Base-by-base conservation (phyloP, 2,888 invertebrate genomes). In the Phengaris alcon region DNA sequence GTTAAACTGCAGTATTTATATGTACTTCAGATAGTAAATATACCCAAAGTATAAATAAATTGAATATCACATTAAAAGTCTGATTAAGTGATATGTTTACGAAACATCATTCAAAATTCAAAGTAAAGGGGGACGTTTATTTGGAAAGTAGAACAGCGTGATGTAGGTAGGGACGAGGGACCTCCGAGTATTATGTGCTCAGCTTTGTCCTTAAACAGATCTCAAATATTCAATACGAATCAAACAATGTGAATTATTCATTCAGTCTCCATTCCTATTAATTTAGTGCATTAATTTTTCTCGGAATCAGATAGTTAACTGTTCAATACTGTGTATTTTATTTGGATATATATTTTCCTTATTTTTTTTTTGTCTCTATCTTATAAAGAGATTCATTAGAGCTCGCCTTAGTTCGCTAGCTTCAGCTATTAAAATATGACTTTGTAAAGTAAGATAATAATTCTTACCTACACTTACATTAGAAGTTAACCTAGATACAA, bases 171-270 rank as follows among this genome's bases (percentile, higher is more conserved):
- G 48, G 52, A 52, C 52, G 52, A 68, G 69, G 69, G 52, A 54
- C 70, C 52, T 15, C 35, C 22, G 35, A 22, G 46, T 69, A 51
- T 72, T 52, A 22, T 72, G 70, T 51, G 15, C 35, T 72, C 22
- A 52, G 52, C 15, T 72, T 72, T 22, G 52, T 52, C 52, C 70
- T 72, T 22, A 69, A 72, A 72, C 70, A 72, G 22, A 51, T 69
- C 48, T 48, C 69, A 69, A 15, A 48, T 69, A 69, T 69, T 69
- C 69, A 69, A 69, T 69, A 51, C 64, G 35, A 64, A 64, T 64
- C 64, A 35, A 22, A 64, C 22, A 35, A 64, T 35, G 64, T 64
- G 64, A 64, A 64, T 35, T 64, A 64, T 64, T 64, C 64, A 64
- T 64, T 35, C 64, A 10, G 57, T 64, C 64, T 64, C 22, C 12